phyloP scores from a whole-genome alignment of 2,113 vertebrate species.

The Murina feae region DNA sequence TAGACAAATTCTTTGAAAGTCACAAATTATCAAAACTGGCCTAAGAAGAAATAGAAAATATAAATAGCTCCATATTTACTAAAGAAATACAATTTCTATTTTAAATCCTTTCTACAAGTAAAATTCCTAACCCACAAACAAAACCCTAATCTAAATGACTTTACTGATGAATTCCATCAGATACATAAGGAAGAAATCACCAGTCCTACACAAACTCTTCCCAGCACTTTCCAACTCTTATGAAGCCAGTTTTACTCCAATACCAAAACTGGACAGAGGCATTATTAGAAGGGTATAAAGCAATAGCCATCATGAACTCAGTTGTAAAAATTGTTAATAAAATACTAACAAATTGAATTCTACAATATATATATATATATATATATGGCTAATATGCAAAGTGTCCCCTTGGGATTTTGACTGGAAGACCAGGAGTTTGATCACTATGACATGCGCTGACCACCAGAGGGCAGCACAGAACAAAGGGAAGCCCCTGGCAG shows the following conservation, averaged over 20 bases:
- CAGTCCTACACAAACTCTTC: not conserved
- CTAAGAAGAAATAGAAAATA: slow-evolving; percentile 3
- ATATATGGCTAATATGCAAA: too few species aligned
- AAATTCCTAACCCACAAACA: not conserved
- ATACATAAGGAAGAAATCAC: not conserved
- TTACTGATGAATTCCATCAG: not conserved
- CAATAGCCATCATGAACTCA: not conserved
- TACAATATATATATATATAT: not conserved
- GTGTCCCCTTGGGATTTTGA: too few species aligned
- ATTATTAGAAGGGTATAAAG: not conserved
- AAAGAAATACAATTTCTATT: not conserved
- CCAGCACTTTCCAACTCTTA: not conserved
- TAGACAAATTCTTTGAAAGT: not conserved
- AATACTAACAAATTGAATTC: not conserved
- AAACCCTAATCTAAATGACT: not conserved
- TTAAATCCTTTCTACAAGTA: not conserved
- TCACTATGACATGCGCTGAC: accelerated
- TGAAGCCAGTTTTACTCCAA: not conserved
- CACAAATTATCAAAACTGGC: not conserved
- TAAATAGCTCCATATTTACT: not conserved
- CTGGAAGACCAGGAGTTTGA: too few species aligned
- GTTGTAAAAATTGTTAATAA: slow-evolving; percentile 17
- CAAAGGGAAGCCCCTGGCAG: too few species aligned
- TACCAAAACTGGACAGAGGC: not conserved
- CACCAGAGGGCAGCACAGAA: too few species aligned